Base-by-base conservation (phyloP, 2,888 invertebrate species). In the Drosophila hamatofila region DNA sequence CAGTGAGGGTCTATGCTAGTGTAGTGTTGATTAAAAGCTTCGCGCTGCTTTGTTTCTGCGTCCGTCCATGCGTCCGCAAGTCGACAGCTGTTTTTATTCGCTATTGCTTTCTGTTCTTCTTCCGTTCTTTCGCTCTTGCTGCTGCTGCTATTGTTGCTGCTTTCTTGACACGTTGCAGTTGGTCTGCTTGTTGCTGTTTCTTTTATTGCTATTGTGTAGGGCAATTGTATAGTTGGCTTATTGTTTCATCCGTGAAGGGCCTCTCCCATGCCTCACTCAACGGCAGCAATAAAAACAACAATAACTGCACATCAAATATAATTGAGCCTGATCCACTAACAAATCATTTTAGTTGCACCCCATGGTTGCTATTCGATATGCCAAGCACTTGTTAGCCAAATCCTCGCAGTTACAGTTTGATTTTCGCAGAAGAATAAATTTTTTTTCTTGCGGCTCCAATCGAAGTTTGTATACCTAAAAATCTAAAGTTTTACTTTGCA, bases 71-170 rank as follows among this genome's bases (percentile, higher is more conserved):
- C 21, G 72, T 72, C 63, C 55, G 35, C 52, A 62, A 23, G 1
- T 37, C 69, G 44, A 80, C 85, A 85, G 73, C 78, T 83, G 85
- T 84, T 80, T 72, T 68, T 48, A 67, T 74, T 66, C 62, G 65
- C 59, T 46, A 48, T 59, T 57, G 72, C 58, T 81, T 72, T 72
- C 54, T 55, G 58, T 49, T 72, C 41, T 48, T 42, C 66, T 63
- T 69, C 25, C 23, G 41, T 56, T 33, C 39, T 41, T 25, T 35
- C n/a, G 14, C 23, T 39, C 21, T 56, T 56, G n/a, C 18, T 55
- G 35, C 21, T 44, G 21, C 9, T 42, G 21, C 1, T 30, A 11
- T 6, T 21, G 23, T 3, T 23, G 21, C 7, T 41, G 33, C 9
- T 68, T 65, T 52, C 60, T 72, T 75, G 58, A 68, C 59, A 64